Conservation (phyloP, 2,113 vertebrate species). For the Ceratotherium simum region DNA sequence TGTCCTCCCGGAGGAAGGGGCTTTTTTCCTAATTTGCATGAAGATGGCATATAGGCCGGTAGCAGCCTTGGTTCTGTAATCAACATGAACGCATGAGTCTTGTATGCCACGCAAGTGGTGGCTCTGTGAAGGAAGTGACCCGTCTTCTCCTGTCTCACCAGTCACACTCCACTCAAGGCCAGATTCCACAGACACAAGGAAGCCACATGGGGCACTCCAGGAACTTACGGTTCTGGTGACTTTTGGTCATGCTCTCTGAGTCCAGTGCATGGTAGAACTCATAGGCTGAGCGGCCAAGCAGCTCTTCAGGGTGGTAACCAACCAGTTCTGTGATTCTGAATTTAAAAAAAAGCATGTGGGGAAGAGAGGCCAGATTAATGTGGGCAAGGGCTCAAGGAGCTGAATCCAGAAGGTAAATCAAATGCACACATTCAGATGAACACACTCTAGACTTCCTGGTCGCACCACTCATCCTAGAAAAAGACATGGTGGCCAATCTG, state of each 20-base stretch:
- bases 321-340: slow-evolving; percentile 93
- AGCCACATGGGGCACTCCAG: not conserved
- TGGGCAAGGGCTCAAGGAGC: not conserved
- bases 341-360: slow-evolving; percentile 3
- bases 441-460: not conserved
- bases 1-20: not conserved
- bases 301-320: slow-evolving; percentile 94
- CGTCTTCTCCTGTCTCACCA: not conserved
- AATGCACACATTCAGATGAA: not conserved
- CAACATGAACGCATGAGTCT: not conserved
- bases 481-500: not conserved
- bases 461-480: not conserved
- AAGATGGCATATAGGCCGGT: not conserved
- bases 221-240: slow-evolving; percentile 94
- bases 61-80: not conserved
- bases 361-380: not conserved
- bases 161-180: not conserved
- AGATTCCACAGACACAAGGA: not conserved
- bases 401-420: not conserved
- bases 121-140: not conserved
- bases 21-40: not conserved
- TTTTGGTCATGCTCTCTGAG: slow-evolving; percentile 91
- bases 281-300: slow-evolving; percentile 94
- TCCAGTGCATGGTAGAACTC: slow-evolving; percentile 96
- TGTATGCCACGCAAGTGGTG: not conserved